phyloP scores from a whole-genome alignment of 2,888 invertebrate species.

The Hesperia comma region DNA sequence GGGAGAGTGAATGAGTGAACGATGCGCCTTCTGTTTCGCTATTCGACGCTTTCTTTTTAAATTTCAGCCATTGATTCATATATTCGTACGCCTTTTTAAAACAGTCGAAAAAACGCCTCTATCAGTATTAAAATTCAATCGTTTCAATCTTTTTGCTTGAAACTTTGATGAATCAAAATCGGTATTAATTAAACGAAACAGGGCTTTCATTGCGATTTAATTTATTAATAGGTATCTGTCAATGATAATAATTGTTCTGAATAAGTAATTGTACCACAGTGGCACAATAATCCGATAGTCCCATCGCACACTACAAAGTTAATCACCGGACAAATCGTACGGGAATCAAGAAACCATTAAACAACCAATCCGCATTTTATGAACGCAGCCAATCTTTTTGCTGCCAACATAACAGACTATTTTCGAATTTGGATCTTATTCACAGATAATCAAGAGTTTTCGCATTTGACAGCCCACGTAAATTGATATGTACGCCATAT shows the following conservation, averaged over 20 bases:
- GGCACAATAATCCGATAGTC: conserved; percentile 40
- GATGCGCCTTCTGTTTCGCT: conserved; percentile 39
- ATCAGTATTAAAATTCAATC: conserved; percentile 6
- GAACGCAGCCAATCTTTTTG: conserved; percentile 46
- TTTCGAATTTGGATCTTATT: conserved; percentile 22
- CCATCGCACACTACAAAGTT: conserved; percentile 62
- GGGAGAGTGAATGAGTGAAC: conserved; percentile 52
- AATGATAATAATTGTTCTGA: conserved; percentile 23
- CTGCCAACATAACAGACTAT: conserved; percentile 39
- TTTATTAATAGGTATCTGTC: conserved; percentile 22
- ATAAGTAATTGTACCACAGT: conserved; percentile 13
- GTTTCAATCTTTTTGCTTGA: conserved; percentile 17
- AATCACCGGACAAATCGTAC: conserved; percentile 74
- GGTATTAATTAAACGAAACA: conserved; percentile 22
- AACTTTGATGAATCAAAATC: conserved; percentile 19
- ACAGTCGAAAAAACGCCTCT: conserved; percentile 12
- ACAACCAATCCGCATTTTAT: conserved; percentile 77
- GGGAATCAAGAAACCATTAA: conserved; percentile 79
- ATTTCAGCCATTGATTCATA: conserved; percentile 34
- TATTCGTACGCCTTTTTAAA: conserved; percentile 31
- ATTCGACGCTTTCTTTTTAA: conserved; percentile 37
- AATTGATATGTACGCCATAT: conserved; percentile 62
- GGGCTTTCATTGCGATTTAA: conserved; percentile 19
- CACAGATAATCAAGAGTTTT: conserved; percentile 30
- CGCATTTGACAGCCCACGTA: conserved; percentile 42